Evolutionary conservation across 1,140 invertebrate species (phyloP).

Genomic region (Pseudomyrmex gracilis): DNA sequence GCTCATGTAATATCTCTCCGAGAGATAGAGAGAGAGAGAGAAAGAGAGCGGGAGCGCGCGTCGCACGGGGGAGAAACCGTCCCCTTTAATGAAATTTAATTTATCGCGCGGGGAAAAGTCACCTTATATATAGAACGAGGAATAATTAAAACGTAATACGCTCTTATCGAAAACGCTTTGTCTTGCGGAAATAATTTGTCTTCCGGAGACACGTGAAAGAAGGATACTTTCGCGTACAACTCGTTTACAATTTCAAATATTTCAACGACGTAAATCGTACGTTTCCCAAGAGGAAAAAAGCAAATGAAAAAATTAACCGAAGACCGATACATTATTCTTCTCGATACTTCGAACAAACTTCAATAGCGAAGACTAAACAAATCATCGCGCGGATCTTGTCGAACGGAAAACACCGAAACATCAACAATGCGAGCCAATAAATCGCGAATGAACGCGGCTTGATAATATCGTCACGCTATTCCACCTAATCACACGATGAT

Average conservation of each 20-base stretch:
- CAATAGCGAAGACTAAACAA: neutral
- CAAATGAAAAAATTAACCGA: too few relatives aligned
- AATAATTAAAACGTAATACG: slow-evolving; percentile 54
- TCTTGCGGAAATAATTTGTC: slow-evolving; percentile 42
- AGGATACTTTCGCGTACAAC: neutral
- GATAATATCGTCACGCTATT: neutral
- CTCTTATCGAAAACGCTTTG: slow-evolving; percentile 47
- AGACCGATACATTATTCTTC: too few relatives aligned
- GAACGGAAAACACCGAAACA: neutral
- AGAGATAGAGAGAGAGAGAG: neutral
- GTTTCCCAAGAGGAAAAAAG: neutral
- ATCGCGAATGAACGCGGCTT: neutral
- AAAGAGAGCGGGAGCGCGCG: neutral
- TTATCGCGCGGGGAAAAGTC: slow-evolving; percentile 39
- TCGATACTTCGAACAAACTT: too few relatives aligned
- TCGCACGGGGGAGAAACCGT: slow-evolving; percentile 6
- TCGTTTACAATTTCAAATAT: neutral
- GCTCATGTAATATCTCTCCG: neutral
- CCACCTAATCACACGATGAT: slow-evolving; percentile 35
- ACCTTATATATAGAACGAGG: slow-evolving; percentile 32
- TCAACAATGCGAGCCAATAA: neutral
- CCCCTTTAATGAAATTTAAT: slow-evolving; percentile 46
- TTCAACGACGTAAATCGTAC: slow-evolving; percentile 24
- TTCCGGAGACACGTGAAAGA: slow-evolving; percentile 26
- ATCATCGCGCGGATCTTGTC: neutral